Conservation (phyloP, 1,140 invertebrate species). For the Diprion similis region DNA sequence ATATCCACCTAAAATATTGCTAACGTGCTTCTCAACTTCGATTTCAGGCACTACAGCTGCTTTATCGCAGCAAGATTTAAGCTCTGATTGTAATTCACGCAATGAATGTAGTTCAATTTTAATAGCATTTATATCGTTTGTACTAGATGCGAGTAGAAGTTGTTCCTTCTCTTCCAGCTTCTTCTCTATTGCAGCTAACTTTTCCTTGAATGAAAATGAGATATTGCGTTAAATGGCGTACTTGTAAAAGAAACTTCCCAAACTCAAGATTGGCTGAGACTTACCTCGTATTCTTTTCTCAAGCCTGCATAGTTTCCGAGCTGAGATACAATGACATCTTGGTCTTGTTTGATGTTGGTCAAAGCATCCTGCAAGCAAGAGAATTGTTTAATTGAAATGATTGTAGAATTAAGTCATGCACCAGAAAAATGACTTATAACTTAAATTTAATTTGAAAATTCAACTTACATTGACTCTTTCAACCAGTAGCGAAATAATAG, state of each 20-base stretch:
- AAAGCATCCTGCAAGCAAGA: constrained; percentile 34
- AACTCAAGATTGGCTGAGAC: constrained; percentile 16
- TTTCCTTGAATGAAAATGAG: constrained; percentile 33
- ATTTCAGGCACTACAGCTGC: constrained; percentile 29
- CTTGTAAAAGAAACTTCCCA: not conserved
- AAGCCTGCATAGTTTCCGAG: constrained; percentile 22
- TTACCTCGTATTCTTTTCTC: constrained; percentile 39
- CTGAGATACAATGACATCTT: constrained; percentile 30
- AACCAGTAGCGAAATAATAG: not conserved
- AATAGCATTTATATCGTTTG: constrained; percentile 39
- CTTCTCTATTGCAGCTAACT: constrained; percentile 39
- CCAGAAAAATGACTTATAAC: constrained; percentile 15
- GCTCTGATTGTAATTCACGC: constrained; percentile 38
- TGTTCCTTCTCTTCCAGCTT: constrained; percentile 29
- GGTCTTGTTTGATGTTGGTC: constrained; percentile 32
- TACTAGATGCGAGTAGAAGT: constrained; percentile 24
- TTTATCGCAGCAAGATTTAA: constrained; percentile 48
- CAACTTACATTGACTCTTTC: constrained; percentile 28
- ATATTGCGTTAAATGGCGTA: not conserved
- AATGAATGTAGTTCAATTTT: constrained; percentile 47
- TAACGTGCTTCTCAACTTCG: constrained; percentile 43
- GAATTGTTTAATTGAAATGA: constrained; percentile 13
- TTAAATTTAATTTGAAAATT: constrained; percentile 38
- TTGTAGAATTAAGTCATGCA: constrained; percentile 11
- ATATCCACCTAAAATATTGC: constrained; percentile 45